These are phyloP conservation scores for Micromussa lordhowensis DNA, from an alignment of 92 coral and sea anemone genomes.

Conservation along the genomic window DNA sequence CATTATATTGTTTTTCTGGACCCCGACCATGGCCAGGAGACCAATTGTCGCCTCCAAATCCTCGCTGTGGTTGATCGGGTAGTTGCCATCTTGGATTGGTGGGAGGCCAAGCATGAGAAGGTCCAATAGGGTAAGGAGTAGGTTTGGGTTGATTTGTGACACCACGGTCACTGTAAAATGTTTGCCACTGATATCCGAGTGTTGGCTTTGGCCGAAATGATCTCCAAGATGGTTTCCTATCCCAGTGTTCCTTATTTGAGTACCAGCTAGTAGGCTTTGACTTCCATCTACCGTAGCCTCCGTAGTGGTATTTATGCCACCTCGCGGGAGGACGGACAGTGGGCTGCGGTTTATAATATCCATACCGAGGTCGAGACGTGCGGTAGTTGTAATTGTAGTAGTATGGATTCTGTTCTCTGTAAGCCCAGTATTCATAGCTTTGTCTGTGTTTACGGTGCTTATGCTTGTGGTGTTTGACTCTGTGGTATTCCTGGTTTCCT, in stretches of 20 bases:
- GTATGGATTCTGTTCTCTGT: slow-evolving; percentile 39
- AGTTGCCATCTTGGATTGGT: slow-evolving; percentile 29
- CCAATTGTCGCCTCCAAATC: slow-evolving; percentile 10
- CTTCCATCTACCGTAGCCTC: slow-evolving; percentile 10
- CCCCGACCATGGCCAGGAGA: not conserved
- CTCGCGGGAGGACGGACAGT: not conserved
- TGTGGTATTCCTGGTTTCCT: slow-evolving; percentile 31
- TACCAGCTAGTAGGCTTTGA: slow-evolving; percentile 14
- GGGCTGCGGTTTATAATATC: not conserved
- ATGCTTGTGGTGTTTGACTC: slow-evolving; percentile 18
- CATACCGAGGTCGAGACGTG: not conserved
- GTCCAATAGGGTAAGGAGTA: not conserved
- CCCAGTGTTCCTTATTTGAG: not conserved
- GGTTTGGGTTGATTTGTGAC: slow-evolving; percentile 6
- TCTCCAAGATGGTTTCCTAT: slow-evolving; percentile 2
- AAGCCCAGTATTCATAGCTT: slow-evolving; percentile 44
- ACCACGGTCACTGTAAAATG: not conserved
- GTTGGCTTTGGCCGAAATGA: slow-evolving; percentile 3
- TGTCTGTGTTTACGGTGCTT: slow-evolving; percentile 43
- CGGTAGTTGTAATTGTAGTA: slow-evolving; percentile 31
- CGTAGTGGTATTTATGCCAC: slow-evolving; percentile 17
- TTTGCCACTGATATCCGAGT: slow-evolving; percentile 4
- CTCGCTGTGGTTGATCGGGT: not conserved
- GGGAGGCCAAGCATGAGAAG: slow-evolving; percentile 7
- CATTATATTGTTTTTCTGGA: slow-evolving; percentile 11